Percentiles rank a stretch among this genome's conserved stretches.
Conservation (phyloP, 1,140 invertebrate genomes). For the Drosophila baimaii region DNA sequence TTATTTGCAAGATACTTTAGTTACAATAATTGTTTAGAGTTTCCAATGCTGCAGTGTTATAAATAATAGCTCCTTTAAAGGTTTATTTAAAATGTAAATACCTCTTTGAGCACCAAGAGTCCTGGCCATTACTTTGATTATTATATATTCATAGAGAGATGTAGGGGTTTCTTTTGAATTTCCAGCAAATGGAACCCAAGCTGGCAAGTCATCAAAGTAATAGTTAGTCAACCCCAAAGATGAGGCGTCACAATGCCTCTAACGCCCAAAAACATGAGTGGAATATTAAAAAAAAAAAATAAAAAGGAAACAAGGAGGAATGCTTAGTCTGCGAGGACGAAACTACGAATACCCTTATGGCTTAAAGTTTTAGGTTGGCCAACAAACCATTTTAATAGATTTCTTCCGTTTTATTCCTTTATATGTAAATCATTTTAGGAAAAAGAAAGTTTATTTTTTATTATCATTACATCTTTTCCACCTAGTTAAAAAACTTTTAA, state of each 20-base stretch:
- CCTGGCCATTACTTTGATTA: background rate
- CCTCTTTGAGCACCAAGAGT: background rate
- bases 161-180: background rate
- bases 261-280: slow-evolving; percentile 39
- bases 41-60: too few species aligned
- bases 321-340: background rate
- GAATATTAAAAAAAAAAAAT: slow-evolving; percentile 64
- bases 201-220: slow-evolving; percentile 45
- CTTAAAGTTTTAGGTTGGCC: background rate
- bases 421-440: background rate
- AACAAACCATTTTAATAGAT: background rate
- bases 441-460: background rate
- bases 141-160: slow-evolving; percentile 3
- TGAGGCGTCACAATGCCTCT: slow-evolving; percentile 59
- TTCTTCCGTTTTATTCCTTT: background rate
- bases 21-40: background rate
- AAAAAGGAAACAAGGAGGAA: slow-evolving; percentile 10
- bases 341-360: background rate
- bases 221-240: slow-evolving; percentile 37
- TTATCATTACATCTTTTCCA: background rate
- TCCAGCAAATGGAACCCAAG: background rate
- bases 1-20: background rate
- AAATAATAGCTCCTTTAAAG: background rate
- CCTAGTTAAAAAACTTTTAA: background rate
- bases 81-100: background rate